Evolutionary conservation across 2,113 vertebrate genomes (phyloP), one percentile per base, ranked within the genome.

Genomic region (Ameiurus melas): DNA sequence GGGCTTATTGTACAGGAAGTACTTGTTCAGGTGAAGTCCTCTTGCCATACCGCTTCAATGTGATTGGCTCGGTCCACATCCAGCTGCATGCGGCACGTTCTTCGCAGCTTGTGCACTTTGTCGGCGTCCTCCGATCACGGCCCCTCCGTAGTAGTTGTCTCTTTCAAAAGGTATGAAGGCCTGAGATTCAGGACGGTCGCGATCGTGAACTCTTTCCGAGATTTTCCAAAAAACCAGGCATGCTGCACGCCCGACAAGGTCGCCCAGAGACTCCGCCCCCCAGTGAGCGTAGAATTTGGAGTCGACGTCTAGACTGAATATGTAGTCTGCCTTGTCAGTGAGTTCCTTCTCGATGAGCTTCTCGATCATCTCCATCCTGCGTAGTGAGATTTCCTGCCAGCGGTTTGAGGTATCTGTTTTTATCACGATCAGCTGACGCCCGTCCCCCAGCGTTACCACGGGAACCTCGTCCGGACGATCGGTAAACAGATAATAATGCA

Each of bases 1-100:
- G 79, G 79, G 79, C 36, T 82, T 82, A 55, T 82, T 82, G 55
- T 82, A 82, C 53, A 82, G 55, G 55, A 82, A 82, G 79, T 82
- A 82, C 10, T 82, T 82, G 19, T 82, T 82, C 9, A 82, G 55
- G 30, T 82, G 79, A 60, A 82, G 30, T 82, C 79, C 4, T 82
- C 79, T 30, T 82, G 79, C 79, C 79, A 82, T 25, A 13, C 27
- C 4, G 79, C 79, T 60, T 82, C 79, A 4, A 82, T 82, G 9
- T 82, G 2, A 60, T 82, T 82, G 55, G 79, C 79, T 82, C 55
- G 30, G 79, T 82, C 79, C 4, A 58, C 47, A 25, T 82, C 79
- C 55, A 82, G 33, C 19, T 60, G 19, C 30, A 12, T 82, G 27
- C 30, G 79, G 30, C 79, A 82, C 19, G 79, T n/a, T 82, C 55